Evolutionary conservation across 2,888 invertebrate species (phyloP).

Genomic region (Rhagonycha fulva): DNA sequence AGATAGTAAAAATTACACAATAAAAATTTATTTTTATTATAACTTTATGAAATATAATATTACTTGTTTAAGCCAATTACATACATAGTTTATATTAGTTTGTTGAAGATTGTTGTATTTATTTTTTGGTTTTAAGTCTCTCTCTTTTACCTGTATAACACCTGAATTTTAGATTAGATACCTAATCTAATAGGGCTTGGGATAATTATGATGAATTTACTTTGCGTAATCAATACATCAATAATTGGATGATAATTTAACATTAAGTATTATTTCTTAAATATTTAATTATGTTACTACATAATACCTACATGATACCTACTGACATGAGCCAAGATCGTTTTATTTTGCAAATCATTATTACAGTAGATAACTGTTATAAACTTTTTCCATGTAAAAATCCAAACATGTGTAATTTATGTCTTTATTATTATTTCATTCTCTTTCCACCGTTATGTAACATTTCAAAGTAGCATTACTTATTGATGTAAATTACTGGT

Average conservation of each 20-base stretch:
- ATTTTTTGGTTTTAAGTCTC: neutral
- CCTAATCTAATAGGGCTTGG: neutral
- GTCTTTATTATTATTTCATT: neutral
- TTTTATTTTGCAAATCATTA: too few species aligned
- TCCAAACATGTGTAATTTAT: neutral
- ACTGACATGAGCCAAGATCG: too few species aligned
- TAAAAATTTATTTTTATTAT: too few species aligned
- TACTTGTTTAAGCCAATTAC: too few species aligned
- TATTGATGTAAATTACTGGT: too few species aligned
- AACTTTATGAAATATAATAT: too few species aligned
- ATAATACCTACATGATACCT: too few species aligned
- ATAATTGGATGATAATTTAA: neutral
- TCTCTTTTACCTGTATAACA: neutral
- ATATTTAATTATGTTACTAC: too few species aligned
- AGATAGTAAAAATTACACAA: neutral
- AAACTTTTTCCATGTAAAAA: neutral
- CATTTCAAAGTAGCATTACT: neutral
- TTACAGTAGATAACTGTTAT: neutral
- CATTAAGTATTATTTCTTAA: neutral
- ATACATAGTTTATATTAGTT: neutral
- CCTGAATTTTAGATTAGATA: neutral
- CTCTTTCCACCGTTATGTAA: neutral
- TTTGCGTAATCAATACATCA: neutral
- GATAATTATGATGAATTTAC: neutral
- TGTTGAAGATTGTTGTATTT: neutral